Evolutionary conservation across 2,888 invertebrate genomes (phyloP), one percentile per base, ranked within the genome.

Genomic region (Quadroppia sp.): DNA sequence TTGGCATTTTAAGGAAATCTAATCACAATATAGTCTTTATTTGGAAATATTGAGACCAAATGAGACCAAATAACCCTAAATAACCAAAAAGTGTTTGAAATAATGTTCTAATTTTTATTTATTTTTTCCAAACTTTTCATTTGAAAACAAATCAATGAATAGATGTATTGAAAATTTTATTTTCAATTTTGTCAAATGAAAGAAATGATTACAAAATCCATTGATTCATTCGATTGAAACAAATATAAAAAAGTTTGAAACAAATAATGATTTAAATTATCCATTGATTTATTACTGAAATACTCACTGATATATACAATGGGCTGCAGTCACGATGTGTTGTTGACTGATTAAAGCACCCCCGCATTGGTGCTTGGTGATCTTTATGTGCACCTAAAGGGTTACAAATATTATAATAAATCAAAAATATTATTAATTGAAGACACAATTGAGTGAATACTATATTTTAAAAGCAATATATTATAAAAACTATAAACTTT

Each of bases 311-410:
- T 90, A 88, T 72, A 91, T 89, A 81, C 91, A 92, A 81, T 92
- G 92, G 0, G 91, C 92, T 0, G 91, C 91, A 0, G 91, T 91
- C 0, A 90, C 90, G 2, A 91, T 89, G 80, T 85, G 89, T 81
- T 87, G 86, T 0, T 87, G 85, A 1, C 90, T 90, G 42, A 91
- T 87, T 75, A 91, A 82, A 0, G 91, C 91, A 0, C 91, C 91
- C 1, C 92, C 91, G 79, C 91, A 92, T 80, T 91, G 91, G 80
- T 89, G 91, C 78, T 90, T 89, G 0, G 88, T 87, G 78, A 91
- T 90, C 80, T 91, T 87, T 76, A 92, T 89, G 79, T 91, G 91
- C 0, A 90, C 80, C 78, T 80, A 53, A 50, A 6, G 7, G 20
- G 3, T 17, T 20, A 50, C 1, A 45, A 13, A 45, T 20, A 20